These are phyloP conservation scores for Upupa epops DNA, from an alignment of 2,113 vertebrate genomes.

Conservation along the genomic window DNA sequence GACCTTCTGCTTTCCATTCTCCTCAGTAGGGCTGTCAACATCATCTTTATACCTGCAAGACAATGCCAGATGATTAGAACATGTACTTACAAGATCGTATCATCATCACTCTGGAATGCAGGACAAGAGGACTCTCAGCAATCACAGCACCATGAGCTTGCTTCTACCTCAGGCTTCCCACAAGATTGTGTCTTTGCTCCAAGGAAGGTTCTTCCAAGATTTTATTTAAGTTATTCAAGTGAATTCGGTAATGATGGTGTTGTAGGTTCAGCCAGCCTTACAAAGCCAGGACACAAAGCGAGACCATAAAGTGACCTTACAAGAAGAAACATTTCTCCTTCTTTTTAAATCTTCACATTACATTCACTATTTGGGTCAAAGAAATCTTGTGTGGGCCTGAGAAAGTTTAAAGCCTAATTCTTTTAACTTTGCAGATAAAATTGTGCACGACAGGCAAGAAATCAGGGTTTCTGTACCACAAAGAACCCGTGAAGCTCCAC, in stretches of 20 bases:
- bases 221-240: neutral
- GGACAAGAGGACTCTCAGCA: neutral
- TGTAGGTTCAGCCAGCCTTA: neutral
- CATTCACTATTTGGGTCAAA: neutral
- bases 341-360: neutral
- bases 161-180: neutral
- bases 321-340: neutral
- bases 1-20: constrained; percentile 87
- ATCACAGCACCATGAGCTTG: neutral
- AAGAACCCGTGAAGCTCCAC: neutral
- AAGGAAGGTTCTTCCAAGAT: neutral
- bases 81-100: neutral
- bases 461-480: neutral
- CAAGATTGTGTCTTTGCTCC: neutral
- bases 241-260: rapidly evolving
- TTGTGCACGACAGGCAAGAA: neutral
- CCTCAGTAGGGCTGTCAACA: constrained; percentile 84
- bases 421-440: neutral
- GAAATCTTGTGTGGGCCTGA: neutral
- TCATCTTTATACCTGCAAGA: constrained; percentile 92
- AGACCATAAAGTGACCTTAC: neutral
- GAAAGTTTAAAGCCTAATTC: neutral
- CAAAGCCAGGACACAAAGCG: neutral
- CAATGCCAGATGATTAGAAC: neutral
- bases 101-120: neutral